phyloP scores from a whole-genome alignment of 2,888 invertebrate species.

The Napeogenes inachia region DNA sequence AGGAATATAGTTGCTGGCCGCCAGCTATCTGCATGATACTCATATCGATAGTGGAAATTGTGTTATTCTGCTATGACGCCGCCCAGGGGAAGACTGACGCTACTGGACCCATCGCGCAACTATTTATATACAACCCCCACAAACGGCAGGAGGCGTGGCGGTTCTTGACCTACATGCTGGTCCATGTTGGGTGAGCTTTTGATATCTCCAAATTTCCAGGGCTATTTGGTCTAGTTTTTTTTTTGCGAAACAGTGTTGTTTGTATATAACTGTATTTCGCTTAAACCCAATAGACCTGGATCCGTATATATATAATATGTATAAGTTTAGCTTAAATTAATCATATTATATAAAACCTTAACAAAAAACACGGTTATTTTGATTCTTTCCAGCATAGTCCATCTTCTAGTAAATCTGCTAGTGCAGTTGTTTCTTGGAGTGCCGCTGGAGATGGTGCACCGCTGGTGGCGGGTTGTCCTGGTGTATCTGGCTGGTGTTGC shows the following conservation, averaged over 20 bases:
- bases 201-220: too few species aligned
- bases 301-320: not conserved
- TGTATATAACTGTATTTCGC: too few species aligned
- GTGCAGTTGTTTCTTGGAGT: constrained; percentile 96
- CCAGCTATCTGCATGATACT: constrained; percentile 95
- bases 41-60: constrained; percentile 91
- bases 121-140: constrained; percentile 93
- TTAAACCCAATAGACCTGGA: too few species aligned
- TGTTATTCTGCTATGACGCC: constrained; percentile 80
- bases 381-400: constrained; percentile 81
- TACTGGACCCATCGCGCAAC: constrained; percentile 86
- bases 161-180: constrained; percentile 96
- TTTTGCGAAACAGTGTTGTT: too few species aligned
- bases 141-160: constrained; percentile 94
- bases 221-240: too few species aligned
- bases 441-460: constrained; percentile 97
- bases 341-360: too few species aligned
- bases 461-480: constrained; percentile 92
- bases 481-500: constrained; percentile 91
- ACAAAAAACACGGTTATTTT: not conserved
- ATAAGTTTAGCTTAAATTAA: not conserved
- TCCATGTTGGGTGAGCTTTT: constrained; percentile 89
- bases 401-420: constrained; percentile 92
- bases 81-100: constrained; percentile 65
- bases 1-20: constrained; percentile 95